A percentile compares a stretch with the other conserved stretches of the same genome.
phyloP scores from a whole-genome alignment of 1,140 invertebrate species.

The Thaumatotibia leucotreta region DNA sequence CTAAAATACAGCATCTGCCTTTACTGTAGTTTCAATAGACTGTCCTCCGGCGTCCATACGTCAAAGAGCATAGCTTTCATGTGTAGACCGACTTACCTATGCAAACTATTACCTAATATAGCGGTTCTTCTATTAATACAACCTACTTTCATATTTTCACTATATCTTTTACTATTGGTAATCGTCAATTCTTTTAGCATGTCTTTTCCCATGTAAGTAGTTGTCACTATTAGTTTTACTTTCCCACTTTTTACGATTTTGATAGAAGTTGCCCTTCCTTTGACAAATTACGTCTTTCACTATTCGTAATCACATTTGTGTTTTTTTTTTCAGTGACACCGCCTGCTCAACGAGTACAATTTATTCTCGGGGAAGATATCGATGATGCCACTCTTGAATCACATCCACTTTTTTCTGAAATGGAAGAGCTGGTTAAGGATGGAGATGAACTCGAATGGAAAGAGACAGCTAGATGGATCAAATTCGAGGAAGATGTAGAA shows the following conservation, averaged over 20 bases:
- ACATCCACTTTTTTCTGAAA: slow-evolving; percentile 95
- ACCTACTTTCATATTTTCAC: background rate
- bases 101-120: too few species aligned
- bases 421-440: slow-evolving; percentile 93
- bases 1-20: too few species aligned
- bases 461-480: slow-evolving; percentile 97
- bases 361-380: slow-evolving; percentile 95
- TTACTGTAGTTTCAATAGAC: background rate
- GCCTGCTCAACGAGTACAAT: slow-evolving; percentile 94
- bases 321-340: slow-evolving; percentile 86
- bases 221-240: background rate
- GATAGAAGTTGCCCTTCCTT: background rate
- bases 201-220: slow-evolving; percentile 1
- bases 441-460: slow-evolving; percentile 96
- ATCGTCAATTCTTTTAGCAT: background rate
- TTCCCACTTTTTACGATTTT: slow-evolving; percentile 3
- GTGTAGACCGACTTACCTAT: background rate
- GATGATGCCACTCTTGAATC: slow-evolving; percentile 90
- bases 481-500: slow-evolving; percentile 97
- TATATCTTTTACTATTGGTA: background rate
- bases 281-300: background rate
- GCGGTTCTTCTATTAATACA: background rate
- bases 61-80: background rate
- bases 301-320: background rate
- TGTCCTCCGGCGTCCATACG: background rate